These are phyloP conservation scores for Sebastes melanostomus DNA, from an alignment of 2,797 vertebrate species.

Conservation along the genomic window DNA sequence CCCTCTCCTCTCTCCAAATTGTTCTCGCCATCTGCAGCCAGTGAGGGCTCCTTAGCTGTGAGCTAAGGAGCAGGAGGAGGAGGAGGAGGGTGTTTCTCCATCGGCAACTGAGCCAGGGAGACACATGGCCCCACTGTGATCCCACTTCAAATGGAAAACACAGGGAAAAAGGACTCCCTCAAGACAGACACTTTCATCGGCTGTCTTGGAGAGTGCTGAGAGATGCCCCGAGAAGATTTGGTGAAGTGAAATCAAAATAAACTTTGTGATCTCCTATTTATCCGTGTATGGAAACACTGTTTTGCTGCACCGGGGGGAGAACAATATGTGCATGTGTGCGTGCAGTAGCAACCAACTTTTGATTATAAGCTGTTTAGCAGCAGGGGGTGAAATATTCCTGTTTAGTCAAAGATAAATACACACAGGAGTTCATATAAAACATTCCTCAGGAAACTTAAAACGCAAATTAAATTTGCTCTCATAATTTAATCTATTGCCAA, in stretches of 20 bases:
- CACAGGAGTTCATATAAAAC: constrained; percentile 13
- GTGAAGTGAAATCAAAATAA: constrained; percentile 65
- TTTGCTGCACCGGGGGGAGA: constrained; percentile 12
- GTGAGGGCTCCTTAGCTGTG: constrained; percentile 26
- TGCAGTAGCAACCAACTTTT: constrained; percentile 4
- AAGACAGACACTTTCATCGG: constrained; percentile 65
- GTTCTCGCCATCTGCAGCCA: constrained; percentile 45
- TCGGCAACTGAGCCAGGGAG: constrained; percentile 56
- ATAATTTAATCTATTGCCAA: constrained; percentile 28
- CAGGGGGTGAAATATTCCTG: background rate
- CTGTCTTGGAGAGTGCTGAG: constrained; percentile 45
- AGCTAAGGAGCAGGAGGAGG: constrained; percentile 28
- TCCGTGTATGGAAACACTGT: constrained; percentile 38
- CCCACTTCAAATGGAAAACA: constrained; percentile 71
- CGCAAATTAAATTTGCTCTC: constrained; percentile 16
- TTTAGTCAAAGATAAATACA: constrained; percentile 38
- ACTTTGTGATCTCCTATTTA: constrained; percentile 53
- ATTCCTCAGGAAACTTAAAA: constrained; percentile 12
- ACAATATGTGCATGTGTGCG: background rate
- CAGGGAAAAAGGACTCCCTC: constrained; percentile 43
- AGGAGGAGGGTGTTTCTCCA: constrained; percentile 53
- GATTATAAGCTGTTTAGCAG: constrained; percentile 15
- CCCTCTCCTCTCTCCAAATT: constrained; percentile 17
- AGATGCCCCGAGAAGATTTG: constrained; percentile 66
- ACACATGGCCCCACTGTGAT: constrained; percentile 56